Evolutionary conservation across 1,140 invertebrate genomes (phyloP).

Genomic region (Centruroides vittatus): DNA sequence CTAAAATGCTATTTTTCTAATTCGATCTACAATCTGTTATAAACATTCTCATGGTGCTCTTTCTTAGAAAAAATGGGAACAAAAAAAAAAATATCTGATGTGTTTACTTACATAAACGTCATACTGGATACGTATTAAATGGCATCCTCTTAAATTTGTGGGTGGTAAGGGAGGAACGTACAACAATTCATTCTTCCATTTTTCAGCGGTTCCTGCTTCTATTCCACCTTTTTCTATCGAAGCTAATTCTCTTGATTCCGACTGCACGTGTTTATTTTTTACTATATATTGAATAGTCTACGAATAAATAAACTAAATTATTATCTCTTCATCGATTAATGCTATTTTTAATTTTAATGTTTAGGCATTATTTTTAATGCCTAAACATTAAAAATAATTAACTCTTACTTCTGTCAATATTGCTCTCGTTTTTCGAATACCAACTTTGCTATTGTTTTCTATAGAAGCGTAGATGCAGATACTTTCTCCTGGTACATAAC

Average conservation of each 20-base stretch:
- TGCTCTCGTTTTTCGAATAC: conserved; percentile 55
- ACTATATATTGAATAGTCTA: conserved; percentile 81
- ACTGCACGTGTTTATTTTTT: conserved; percentile 59
- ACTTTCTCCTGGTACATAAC: conserved; percentile 84
- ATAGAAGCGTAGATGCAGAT: conserved; percentile 71
- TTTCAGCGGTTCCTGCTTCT: conserved; percentile 57
- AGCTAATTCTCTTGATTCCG: conserved; percentile 71
- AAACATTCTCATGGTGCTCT: too few relatives aligned
- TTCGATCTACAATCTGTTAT: too few relatives aligned
- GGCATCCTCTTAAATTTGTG: conserved; percentile 83
- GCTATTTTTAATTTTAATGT: too few relatives aligned
- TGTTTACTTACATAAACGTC: conserved; percentile 75
- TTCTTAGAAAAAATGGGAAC: too few relatives aligned
- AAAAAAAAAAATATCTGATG: neutral
- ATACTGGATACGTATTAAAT: conserved; percentile 86
- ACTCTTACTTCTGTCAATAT: conserved; percentile 54
- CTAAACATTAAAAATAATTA: too few relatives aligned
- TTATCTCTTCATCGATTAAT: too few relatives aligned
- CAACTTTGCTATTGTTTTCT: conserved; percentile 64
- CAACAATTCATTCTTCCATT: conserved; percentile 79
- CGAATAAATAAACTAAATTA: neutral
- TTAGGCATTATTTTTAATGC: too few relatives aligned
- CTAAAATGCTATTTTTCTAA: too few relatives aligned
- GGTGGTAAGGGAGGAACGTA: conserved; percentile 91
- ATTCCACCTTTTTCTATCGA: conserved; percentile 67